Conservation (phyloP, 2,113 vertebrate genomes). For the Crotophaga sulcirostris region DNA sequence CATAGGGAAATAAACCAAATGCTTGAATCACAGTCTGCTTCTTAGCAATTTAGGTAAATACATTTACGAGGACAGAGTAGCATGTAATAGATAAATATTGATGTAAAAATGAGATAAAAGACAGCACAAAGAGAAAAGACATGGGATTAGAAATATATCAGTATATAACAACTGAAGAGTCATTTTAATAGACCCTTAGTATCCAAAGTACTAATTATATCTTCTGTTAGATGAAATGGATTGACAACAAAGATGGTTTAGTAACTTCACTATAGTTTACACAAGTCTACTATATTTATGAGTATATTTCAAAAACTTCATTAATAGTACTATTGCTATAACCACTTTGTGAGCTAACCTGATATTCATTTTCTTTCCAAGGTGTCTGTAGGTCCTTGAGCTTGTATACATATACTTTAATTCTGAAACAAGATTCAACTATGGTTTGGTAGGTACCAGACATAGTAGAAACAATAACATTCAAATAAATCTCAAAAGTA, state of each 20-base stretch:
- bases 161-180: neutral
- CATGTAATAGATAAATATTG: neutral
- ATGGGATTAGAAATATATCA: neutral
- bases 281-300: neutral
- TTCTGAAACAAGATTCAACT: neutral
- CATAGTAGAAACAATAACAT: neutral
- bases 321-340: neutral
- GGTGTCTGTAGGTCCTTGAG: neutral
- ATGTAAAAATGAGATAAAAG: neutral
- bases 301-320: neutral
- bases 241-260: neutral
- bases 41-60: neutral
- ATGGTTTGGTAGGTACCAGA: neutral
- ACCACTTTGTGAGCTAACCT: neutral
- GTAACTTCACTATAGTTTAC: neutral
- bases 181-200: neutral
- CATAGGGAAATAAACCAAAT: neutral
- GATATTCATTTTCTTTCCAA: neutral
- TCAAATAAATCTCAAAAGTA: neutral
- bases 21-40: neutral
- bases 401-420: neutral
- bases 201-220: neutral
- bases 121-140: neutral
- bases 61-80: neutral
- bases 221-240: neutral